Evolutionary conservation across 2,888 invertebrate species (phyloP).

Genomic region (Epinotia demarniana): DNA sequence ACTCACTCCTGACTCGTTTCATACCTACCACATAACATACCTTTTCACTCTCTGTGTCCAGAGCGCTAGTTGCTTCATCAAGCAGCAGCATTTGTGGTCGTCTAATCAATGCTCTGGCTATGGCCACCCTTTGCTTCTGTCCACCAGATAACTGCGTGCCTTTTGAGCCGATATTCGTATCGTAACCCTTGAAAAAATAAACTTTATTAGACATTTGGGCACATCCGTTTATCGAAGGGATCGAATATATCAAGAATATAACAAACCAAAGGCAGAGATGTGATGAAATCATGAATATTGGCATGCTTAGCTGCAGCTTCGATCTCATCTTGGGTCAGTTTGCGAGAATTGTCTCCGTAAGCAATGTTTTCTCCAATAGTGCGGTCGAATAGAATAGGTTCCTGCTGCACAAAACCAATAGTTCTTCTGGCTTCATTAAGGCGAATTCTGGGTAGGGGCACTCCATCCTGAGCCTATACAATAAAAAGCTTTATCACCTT

Average conservation of each 20-base stretch:
- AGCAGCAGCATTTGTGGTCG: conserved; percentile 90
- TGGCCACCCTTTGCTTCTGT: conserved; percentile 94
- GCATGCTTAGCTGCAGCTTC: conserved; percentile 92
- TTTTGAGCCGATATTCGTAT: conserved; percentile 91
- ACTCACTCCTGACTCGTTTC: background rate
- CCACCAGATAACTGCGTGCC: conserved; percentile 92
- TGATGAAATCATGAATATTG: conserved; percentile 94
- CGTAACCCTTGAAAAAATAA: conserved; percentile 87
- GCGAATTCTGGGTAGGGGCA: conserved; percentile 78
- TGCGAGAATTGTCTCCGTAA: conserved; percentile 92
- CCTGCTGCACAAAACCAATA: conserved; percentile 96
- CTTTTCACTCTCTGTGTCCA: conserved; percentile 94
- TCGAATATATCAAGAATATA: background rate
- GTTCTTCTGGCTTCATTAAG: conserved; percentile 88
- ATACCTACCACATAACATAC: conserved; percentile 60
- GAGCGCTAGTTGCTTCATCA: conserved; percentile 94
- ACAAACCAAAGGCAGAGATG: conserved; percentile 89
- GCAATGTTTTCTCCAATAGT: conserved; percentile 96
- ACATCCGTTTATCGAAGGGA: background rate
- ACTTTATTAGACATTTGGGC: background rate
- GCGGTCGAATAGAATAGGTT: conserved; percentile 95
- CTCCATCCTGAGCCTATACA: conserved; percentile 79
- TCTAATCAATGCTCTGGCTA: conserved; percentile 92
- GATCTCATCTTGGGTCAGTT: conserved; percentile 88
- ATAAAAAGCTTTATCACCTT: background rate